phyloP scores from a whole-genome alignment of 37 sponge, comb jelly and placozoan species.

The Cladorhizidae sp. region DNA sequence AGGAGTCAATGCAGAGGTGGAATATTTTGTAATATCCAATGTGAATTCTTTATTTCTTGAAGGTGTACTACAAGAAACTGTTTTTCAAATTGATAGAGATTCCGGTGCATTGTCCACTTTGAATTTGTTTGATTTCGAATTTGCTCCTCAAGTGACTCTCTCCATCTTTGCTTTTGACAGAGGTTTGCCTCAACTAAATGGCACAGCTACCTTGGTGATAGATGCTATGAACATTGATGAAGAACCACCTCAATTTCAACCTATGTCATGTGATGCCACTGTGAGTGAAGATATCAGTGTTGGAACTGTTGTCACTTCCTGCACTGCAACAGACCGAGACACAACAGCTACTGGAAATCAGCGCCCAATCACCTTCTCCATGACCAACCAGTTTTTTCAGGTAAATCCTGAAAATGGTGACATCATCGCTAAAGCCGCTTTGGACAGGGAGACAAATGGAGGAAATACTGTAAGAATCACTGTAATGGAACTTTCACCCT shows the following conservation, averaged over 20 bases:
- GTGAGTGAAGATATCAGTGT: not conserved
- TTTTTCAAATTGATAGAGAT: not conserved
- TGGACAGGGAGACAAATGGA: constrained; percentile 44
- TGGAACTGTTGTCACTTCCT: not conserved
- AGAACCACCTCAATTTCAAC: constrained; percentile 21
- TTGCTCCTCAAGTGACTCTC: not conserved
- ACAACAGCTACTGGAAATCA: not conserved
- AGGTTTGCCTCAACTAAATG: constrained; percentile 10
- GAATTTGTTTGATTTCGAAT: constrained; percentile 46
- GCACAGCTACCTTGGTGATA: constrained; percentile 18
- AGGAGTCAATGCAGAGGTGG: constrained; percentile 48
- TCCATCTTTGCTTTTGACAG: constrained; percentile 38
- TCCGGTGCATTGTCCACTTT: constrained; percentile 3
- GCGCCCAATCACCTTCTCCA: constrained; percentile 32
- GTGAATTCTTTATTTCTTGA: constrained; percentile 1
- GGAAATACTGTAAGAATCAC: constrained; percentile 15
- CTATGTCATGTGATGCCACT: not conserved
- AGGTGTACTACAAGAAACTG: not conserved
- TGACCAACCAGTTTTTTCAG: constrained; percentile 26
- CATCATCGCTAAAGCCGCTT: not conserved
- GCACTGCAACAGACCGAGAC: constrained; percentile 29
- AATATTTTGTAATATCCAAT: constrained; percentile 6
- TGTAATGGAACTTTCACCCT: constrained; percentile 60
- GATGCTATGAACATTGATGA: constrained; percentile 64
- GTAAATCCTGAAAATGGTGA: constrained; percentile 22